Evolutionary conservation across 2,888 invertebrate genomes (phyloP).

Genomic region (Pandemis cinnamomeana): DNA sequence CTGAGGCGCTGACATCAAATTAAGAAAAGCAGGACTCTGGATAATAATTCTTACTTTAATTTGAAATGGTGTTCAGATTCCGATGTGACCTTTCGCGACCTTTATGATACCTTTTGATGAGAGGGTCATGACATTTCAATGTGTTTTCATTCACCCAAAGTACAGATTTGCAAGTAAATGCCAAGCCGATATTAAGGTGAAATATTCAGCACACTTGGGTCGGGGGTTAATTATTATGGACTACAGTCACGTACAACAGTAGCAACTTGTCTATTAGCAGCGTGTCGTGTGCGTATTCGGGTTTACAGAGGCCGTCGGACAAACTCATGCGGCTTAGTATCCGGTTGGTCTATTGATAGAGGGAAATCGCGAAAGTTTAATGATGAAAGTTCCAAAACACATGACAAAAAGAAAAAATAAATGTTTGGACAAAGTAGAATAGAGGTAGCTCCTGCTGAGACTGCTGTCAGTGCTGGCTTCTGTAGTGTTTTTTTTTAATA

Average conservation of each 20-base stretch:
- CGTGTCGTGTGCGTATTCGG: neutral
- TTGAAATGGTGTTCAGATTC: slow-evolving; percentile 20
- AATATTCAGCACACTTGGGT: neutral
- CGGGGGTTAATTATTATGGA: neutral
- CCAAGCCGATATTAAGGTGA: slow-evolving; percentile 25
- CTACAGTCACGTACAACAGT: neutral
- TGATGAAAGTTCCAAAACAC: too few species aligned
- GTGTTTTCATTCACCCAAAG: slow-evolving; percentile 23
- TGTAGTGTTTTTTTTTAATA: too few species aligned
- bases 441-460: too few species aligned
- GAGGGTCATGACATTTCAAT: slow-evolving; percentile 38
- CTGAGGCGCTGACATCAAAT: neutral
- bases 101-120: slow-evolving; percentile 18
- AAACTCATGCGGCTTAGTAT: neutral
- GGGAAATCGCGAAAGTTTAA: too few species aligned
- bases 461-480: too few species aligned
- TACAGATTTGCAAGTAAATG: slow-evolving; percentile 30
- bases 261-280: neutral
- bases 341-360: too few species aligned
- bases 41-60: slow-evolving; percentile 23
- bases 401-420: too few species aligned
- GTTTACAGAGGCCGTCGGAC: neutral
- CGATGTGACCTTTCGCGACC: slow-evolving; percentile 28
- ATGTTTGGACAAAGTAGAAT: too few species aligned
- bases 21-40: slow-evolving; percentile 1